Evolutionary conservation across 2,113 vertebrate genomes (phyloP), one percentile per base, ranked within the genome.

Genomic region (Hemicordylus capensis): DNA sequence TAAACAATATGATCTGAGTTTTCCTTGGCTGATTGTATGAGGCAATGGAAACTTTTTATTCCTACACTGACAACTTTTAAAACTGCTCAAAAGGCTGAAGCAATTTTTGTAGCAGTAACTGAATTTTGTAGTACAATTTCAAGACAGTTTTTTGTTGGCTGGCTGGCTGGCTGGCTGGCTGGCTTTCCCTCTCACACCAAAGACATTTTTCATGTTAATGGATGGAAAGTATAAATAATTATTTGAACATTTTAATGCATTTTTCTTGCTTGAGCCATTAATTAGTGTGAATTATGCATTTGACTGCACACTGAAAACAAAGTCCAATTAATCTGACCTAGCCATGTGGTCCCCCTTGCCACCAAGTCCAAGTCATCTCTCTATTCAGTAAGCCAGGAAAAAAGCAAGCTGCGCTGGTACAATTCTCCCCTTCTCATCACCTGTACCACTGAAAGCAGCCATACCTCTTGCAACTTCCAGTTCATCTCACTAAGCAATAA

Each of bases 1-100:
- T 64, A 83, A 87, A 83, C 86, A 83, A 87, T 64, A 63, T 83
- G 86, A 87, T 83, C 80, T 54, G 76, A 78, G 66, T 87, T 87
- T 87, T 83, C 84, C 86, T 87, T 78, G 86, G 48, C 81, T 78
- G 74, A 73, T 63, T 73, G 44, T 73, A 72, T 79, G 81, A 87
- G 37, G 56, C 64, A 83, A 83, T 87, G 74, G 74, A 87, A 87
- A 83, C n/a, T 72, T 83, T 66, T 61, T 66, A 44, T 72, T 54
- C n/a, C 24, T 48, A 34, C 9, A 12, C 44, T 73, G 66, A 46
- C 66, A 79, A 44, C 28, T 73, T 72, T 59, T 72, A 63, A 82
- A 82, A 72, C 12, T 54, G 39, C 12, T 83, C 26, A 54, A 72
- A 78, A 54, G 46, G 51, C 19, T 59, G 63, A 31, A 61, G 51